phyloP scores from a whole-genome alignment of 1,140 invertebrate species.

The Sipha flava region DNA sequence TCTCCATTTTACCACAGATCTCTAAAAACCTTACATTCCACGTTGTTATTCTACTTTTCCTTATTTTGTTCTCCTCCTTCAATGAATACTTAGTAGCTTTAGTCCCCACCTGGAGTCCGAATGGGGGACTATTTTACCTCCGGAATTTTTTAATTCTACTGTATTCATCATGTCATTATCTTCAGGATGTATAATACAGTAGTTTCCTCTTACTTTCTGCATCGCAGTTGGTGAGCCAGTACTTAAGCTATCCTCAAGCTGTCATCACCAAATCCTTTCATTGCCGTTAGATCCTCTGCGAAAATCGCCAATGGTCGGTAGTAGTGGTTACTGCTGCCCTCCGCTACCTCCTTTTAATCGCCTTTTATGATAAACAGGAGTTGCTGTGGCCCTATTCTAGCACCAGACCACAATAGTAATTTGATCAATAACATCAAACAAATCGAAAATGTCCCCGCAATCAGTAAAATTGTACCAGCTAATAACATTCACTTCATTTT shows the following conservation, averaged over 20 bases:
- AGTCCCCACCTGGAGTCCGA: background rate
- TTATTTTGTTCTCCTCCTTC: background rate
- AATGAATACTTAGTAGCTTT: background rate
- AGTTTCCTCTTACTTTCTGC: background rate
- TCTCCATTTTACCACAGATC: too few relatives aligned
- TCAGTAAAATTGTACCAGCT: background rate
- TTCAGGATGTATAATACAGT: background rate
- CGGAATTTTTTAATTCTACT: background rate
- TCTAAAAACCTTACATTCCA: too few relatives aligned
- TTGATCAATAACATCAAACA: background rate
- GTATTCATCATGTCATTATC: background rate
- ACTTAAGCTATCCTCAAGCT: background rate
- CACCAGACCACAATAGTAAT: too few relatives aligned
- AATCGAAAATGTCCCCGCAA: background rate
- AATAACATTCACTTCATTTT: background rate
- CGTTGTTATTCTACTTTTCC: background rate
- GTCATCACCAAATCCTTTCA: background rate
- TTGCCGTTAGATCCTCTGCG: too few relatives aligned
- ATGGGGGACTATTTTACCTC: background rate
- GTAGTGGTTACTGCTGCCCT: too few relatives aligned
- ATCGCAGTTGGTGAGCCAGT: background rate
- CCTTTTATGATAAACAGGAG: too few relatives aligned
- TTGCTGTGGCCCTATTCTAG: too few relatives aligned
- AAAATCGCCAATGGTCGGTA: too few relatives aligned
- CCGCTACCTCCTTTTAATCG: too few relatives aligned